Percentiles rank a stretch among this genome's conserved stretches.
phyloP scores from a whole-genome alignment of 2,113 vertebrate genomes.

The Okapia johnstoni region DNA sequence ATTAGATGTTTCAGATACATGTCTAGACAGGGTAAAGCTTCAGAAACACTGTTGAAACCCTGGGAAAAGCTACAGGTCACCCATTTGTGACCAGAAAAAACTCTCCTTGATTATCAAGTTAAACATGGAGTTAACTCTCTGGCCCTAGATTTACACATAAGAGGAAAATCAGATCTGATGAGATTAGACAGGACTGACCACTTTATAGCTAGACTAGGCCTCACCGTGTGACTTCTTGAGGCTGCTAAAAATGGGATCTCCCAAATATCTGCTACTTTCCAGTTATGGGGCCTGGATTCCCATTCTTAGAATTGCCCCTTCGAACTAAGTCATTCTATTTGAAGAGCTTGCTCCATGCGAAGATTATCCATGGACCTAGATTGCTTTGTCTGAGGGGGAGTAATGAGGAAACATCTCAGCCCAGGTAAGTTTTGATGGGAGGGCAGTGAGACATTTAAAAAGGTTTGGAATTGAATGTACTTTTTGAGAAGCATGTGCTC shows the following conservation, averaged over 20 bases:
- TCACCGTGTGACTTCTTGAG: neutral
- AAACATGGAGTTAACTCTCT: neutral
- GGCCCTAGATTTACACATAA: neutral
- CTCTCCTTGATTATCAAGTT: slow-evolving; percentile 2
- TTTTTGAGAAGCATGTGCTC: neutral
- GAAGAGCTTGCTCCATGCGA: neutral
- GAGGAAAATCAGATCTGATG: slow-evolving; percentile 34
- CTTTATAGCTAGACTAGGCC: neutral
- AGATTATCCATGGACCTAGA: neutral
- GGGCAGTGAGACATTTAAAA: neutral
- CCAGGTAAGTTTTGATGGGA: neutral
- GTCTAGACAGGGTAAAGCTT: slow-evolving; percentile 56
- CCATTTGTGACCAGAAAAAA: slow-evolving; percentile 14
- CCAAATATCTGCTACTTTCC: neutral
- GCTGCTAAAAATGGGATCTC: neutral
- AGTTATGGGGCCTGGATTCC: neutral
- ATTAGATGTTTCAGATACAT: slow-evolving; percentile 43
- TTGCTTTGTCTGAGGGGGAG: neutral
- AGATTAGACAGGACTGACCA: neutral
- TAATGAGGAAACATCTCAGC: neutral
- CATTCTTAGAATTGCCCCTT: neutral
- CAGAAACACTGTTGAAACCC: slow-evolving; percentile 32
- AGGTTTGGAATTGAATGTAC: neutral
- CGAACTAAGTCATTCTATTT: neutral
- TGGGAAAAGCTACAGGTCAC: slow-evolving; percentile 43